These are phyloP conservation scores for Anguilla marmorata DNA, from an alignment of 2,797 vertebrate species.

Conservation along the genomic window DNA sequence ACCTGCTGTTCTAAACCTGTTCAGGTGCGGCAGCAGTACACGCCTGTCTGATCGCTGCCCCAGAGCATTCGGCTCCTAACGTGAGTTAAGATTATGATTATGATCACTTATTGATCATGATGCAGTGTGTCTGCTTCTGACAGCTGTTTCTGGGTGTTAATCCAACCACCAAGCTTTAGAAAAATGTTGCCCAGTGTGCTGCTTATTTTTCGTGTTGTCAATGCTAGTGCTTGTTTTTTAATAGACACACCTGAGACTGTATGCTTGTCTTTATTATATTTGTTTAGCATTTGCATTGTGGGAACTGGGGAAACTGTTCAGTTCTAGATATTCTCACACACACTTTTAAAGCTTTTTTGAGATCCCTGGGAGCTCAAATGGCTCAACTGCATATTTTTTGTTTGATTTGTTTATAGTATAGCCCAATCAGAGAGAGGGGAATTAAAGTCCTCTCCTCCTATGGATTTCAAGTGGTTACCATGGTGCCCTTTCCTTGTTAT, in stretches of 20 bases:
- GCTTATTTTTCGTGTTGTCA: neutral
- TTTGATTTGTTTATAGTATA: conserved; percentile 29
- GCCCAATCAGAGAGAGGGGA: conserved; percentile 44
- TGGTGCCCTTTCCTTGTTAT: conserved; percentile 56
- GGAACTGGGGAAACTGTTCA: neutral
- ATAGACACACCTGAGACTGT: neutral
- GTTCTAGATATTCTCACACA: neutral
- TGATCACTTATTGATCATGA: neutral
- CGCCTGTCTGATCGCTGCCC: neutral
- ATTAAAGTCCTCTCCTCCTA: conserved; percentile 28
- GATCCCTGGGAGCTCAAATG: neutral
- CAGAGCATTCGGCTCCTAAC: neutral
- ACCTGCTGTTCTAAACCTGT: neutral
- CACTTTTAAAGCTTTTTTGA: neutral
- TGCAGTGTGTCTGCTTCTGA: neutral
- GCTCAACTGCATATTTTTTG: neutral
- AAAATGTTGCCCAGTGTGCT: neutral
- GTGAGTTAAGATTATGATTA: neutral
- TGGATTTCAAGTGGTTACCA: conserved; percentile 40
- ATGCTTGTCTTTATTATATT: neutral
- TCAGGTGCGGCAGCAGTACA: neutral
- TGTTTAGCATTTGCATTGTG: neutral
- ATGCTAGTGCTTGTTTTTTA: neutral
- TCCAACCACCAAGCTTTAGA: neutral
- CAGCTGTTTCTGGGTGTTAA: neutral